These are phyloP conservation scores for Sminthurides bifidus DNA, from an alignment of 1,140 invertebrate genomes.

Conservation along the genomic window DNA sequence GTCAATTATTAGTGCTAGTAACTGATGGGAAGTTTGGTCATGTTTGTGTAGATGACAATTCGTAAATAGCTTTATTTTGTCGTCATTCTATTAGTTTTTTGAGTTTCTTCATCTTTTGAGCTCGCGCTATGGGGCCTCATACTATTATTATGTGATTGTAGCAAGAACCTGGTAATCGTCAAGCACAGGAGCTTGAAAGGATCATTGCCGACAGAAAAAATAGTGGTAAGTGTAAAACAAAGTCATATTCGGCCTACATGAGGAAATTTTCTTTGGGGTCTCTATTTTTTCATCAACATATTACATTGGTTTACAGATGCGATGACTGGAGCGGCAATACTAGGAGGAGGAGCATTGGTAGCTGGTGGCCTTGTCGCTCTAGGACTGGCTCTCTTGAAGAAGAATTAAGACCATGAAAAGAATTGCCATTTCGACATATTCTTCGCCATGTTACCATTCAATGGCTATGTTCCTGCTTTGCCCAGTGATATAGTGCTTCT, in stretches of 20 bases:
- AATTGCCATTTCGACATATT: no score
- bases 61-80: no score
- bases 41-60: no score
- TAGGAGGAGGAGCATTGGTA: slow-evolving; percentile 20
- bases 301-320: slow-evolving; percentile 18
- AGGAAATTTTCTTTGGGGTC: background rate
- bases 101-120: background rate
- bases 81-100: background rate
- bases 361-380: slow-evolving; percentile 25
- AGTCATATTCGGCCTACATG: background rate
- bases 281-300: background rate
- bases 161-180: slow-evolving; percentile 81
- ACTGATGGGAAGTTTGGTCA: no score
- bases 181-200: slow-evolving; percentile 65
- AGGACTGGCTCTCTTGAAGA: slow-evolving; percentile 27
- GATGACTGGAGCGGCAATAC: slow-evolving; percentile 28
- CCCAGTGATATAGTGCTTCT: no score
- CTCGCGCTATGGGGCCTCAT: no score
- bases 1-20: background rate
- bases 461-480: no score
- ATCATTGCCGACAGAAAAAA: slow-evolving; percentile 78
- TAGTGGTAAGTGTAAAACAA: slow-evolving; percentile 45
- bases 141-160: background rate
- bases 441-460: no score
- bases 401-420: no score